These are phyloP conservation scores for Bicyclus anynana DNA, from an alignment of 1,140 invertebrate species.

Conservation along the genomic window DNA sequence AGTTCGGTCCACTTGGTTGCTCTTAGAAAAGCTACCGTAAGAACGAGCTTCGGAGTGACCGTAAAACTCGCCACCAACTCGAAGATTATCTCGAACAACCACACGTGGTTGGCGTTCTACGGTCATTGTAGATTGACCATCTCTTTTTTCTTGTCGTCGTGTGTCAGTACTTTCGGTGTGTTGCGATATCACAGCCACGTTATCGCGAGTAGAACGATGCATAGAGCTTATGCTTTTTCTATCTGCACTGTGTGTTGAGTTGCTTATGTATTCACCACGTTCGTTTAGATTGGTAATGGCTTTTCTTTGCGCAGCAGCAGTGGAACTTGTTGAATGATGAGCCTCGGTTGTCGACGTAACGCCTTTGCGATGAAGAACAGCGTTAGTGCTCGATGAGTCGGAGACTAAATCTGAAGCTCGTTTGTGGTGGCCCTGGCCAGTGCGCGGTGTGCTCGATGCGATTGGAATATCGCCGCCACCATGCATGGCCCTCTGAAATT, in stretches of 20 bases:
- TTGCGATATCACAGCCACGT: constrained; percentile 66
- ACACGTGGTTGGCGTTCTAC: constrained; percentile 78
- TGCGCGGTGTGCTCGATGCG: constrained; percentile 32
- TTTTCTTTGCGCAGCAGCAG: constrained; percentile 86
- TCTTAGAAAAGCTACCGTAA: constrained; percentile 82
- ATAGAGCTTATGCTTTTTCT: constrained; percentile 86
- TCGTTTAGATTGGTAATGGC: constrained; percentile 87
- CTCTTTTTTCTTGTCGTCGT: constrained; percentile 65
- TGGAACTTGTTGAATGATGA: constrained; percentile 83
- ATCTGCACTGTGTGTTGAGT: constrained; percentile 81
- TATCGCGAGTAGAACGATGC: constrained; percentile 80
- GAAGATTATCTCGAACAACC: constrained; percentile 80
- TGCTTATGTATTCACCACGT: constrained; percentile 82
- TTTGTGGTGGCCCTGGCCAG: constrained; percentile 79
- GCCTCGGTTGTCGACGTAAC: constrained; percentile 78
- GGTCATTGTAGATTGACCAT: constrained; percentile 64
- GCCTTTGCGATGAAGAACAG: constrained; percentile 86
- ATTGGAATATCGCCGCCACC: constrained; percentile 44
- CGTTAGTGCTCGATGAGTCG: constrained; percentile 84
- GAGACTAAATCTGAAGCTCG: constrained; percentile 85
- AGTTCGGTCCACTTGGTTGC: constrained; percentile 68
- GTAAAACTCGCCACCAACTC: constrained; percentile 84
- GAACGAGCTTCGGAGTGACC: constrained; percentile 79
- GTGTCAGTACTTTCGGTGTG: constrained; percentile 62
- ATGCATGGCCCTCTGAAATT: constrained; percentile 70